Evolutionary conservation across 2,888 invertebrate species (phyloP).

Genomic region (Antitype chi): DNA sequence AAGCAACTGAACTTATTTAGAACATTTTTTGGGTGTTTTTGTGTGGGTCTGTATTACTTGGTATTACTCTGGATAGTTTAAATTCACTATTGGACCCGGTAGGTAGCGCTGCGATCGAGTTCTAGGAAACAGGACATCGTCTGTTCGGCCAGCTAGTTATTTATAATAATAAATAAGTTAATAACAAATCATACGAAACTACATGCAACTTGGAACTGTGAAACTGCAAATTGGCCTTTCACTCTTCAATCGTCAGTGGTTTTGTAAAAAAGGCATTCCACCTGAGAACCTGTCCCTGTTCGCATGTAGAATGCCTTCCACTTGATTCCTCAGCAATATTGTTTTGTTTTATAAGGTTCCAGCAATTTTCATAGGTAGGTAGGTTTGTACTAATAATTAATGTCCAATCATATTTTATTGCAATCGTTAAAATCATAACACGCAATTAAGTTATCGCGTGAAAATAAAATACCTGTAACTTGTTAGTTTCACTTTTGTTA

Average conservation of each 20-base stretch:
- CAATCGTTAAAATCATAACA: conserved; percentile 34
- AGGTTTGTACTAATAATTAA: neutral
- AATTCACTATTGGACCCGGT: no score
- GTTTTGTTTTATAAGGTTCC: neutral
- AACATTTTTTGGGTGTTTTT: no score
- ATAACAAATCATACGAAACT: neutral
- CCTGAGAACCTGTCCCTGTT: neutral
- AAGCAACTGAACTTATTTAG: no score
- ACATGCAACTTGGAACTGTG: neutral
- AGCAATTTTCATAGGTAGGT: neutral
- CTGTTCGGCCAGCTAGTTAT: no score
- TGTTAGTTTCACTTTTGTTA: conserved; percentile 43
- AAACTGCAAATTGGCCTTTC: neutral
- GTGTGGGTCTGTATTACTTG: no score
- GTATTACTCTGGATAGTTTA: no score
- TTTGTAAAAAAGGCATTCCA: neutral
- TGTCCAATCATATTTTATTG: conserved; percentile 62
- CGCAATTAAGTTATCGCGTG: conserved; percentile 5
- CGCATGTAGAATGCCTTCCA: neutral
- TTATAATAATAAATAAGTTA: neutral
- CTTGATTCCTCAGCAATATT: neutral
- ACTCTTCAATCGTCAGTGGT: neutral
- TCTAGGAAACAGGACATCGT: no score
- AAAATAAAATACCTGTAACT: conserved; percentile 28
- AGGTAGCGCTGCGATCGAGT: no score